Evolutionary conservation across 2,113 vertebrate species (phyloP).

Genomic region (Hypanus sabinus): DNA sequence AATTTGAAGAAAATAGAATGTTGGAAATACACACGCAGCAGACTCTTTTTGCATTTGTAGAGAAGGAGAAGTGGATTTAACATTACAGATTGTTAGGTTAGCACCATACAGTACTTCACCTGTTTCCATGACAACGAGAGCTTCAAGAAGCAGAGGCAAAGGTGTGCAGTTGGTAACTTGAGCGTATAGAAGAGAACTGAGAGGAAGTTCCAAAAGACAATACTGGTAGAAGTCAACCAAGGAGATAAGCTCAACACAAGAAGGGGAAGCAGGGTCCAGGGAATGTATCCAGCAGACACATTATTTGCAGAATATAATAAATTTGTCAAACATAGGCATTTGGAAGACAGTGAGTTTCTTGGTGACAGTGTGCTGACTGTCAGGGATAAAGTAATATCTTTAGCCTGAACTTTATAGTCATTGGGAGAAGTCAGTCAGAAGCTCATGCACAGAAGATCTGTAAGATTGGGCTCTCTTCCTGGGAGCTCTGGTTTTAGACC

Average conservation of each 20-base stretch:
- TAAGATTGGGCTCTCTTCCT: constrained; percentile 90
- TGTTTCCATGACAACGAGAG: neutral
- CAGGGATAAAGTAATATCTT: no score
- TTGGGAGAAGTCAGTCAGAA: constrained; percentile 92
- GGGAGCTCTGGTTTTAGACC: constrained; percentile 86
- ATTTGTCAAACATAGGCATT: no score
- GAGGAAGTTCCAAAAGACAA: constrained; percentile 66
- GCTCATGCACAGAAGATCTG: constrained; percentile 96
- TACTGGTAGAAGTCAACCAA: constrained; percentile 71
- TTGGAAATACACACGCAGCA: no score
- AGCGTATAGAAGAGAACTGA: constrained; percentile 75
- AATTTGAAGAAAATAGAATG: no score
- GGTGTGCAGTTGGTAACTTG: constrained; percentile 50
- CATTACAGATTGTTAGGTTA: no score
- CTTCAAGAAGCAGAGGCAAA: constrained; percentile 33
- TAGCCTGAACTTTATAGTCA: constrained; percentile 84
- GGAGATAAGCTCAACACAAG: constrained; percentile 81
- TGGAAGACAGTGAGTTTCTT: no score
- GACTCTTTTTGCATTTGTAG: no score
- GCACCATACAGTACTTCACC: neutral
- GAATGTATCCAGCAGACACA: no score
- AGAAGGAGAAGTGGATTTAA: no score
- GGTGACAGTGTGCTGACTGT: no score
- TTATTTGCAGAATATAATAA: no score
- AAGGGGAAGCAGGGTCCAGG: constrained; percentile 47